Base-by-base conservation (phyloP, 2,888 invertebrate species). In the Metopia argyrocephala region DNA sequence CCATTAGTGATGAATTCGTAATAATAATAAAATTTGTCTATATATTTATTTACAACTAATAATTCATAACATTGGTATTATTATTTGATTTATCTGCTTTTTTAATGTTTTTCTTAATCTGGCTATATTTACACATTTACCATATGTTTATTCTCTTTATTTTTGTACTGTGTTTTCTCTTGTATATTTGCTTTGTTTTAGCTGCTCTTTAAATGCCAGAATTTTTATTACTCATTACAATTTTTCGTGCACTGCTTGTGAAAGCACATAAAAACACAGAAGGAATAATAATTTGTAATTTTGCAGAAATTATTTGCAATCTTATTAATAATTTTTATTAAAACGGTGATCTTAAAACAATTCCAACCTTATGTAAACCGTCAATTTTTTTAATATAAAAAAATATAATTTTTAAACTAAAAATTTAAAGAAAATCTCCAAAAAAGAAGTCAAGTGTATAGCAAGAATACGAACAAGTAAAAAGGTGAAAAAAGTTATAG, bases 331-430 rank as follows among this genome's bases (percentile, higher is more conserved):
- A 48, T 21, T 59, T 38, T 68, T 62, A 25, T 20, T 50, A 46
- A 75, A 61, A 61, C 68, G 62, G 62, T 79, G 64, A 57, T 62
- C 15, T 71, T 9, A 48, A 5, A 82, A 76, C 75, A 75, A 75
- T 52, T 82, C 79, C 82, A 82, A 75, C 75, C 75, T 66, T 69
- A 6, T 54, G 25, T 3, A 56, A 76, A 59, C 82, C 82, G 80
- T 82, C 80, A 73, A 79, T 66, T 76, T 73, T 62, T 20, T 59
- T 46, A 38, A 38, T 12, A 12, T 38, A 38, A 38, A 38, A 38
- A 2, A 38, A 38, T 15, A 70, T 6, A 70, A 64, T 5, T 9
- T 23, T 50, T 12, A 18, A 9, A 23, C 12, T 15, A 28, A 38
- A 15, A 27, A 54, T 18, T n/a, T 12, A 18, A 56, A 57, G 9